Evolutionary conservation across 2,888 invertebrate genomes (phyloP), one percentile per base, ranked within the genome.

Genomic region (Latrodectus elegans): DNA sequence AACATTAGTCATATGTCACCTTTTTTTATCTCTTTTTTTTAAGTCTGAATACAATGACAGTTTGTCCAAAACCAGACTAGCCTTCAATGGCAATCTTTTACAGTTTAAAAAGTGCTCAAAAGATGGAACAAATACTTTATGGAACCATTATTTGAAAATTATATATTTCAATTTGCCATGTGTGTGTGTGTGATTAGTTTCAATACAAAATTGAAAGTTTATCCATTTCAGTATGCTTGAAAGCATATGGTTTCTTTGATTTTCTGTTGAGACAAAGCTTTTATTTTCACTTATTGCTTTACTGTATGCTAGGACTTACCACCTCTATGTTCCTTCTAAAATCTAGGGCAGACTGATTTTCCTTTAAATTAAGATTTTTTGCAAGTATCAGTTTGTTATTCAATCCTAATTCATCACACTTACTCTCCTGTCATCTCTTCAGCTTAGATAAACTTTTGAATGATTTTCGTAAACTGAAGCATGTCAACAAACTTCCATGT

Each of bases 381-480:
- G 15, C 53, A 26, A 52, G 77, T 53, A 78, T 52, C 68, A 67
- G 22, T 78, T 52, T 68, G 53, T 68, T 52, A 67, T 51, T 78
- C 52, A 78, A 78, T 9, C 11, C 55, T 52, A 52, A 68, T 53
- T 78, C 67, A 67, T 77, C 53, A 26, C 26, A 67, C 52, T 67
- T 67, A 52, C 17, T 78, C 14, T 68, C 26, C 1, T 9, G 9
- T 77, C 52, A 68, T 53, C 52, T 51, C 68, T 53, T 78, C 77
- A 78, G 22, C n/a, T 53, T 51, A 8, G 15, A 78, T 68, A 68
- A 78, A 22, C 67, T 78, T 68, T 53, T 12, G 68, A 68, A 78
- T 51, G 53, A 68, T 68, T 68, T 68, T 22, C 77, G 68, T 53
- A 67, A 68, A 17, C 12, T 77, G 55, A 38, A 6, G 4, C 38